phyloP scores from a whole-genome alignment of 2,888 invertebrate species.

The Coecobrya sp. region DNA sequence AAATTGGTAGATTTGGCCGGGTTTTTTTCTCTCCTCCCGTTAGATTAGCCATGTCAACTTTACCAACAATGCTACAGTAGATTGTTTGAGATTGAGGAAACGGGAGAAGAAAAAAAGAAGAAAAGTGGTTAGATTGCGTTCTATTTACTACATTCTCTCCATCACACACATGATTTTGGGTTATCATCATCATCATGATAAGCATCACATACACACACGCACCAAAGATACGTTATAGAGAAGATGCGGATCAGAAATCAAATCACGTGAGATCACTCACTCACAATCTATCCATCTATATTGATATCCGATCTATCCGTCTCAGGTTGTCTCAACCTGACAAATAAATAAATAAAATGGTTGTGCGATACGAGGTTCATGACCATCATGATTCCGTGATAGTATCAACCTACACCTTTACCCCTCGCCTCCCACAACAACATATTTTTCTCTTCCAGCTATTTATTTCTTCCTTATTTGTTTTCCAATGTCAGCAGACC shows the following conservation, averaged over 20 bases:
- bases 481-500: neutral
- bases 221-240: too few relatives aligned
- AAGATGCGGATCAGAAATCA: slow-evolving; percentile 49
- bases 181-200: slow-evolving; percentile 14
- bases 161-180: slow-evolving; percentile 33
- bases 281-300: neutral
- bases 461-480: neutral
- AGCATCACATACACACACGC: neutral
- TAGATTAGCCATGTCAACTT: too few relatives aligned
- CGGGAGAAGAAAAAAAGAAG: neutral
- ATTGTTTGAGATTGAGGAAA: neutral
- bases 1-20: neutral
- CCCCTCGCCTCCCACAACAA: neutral
- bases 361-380: too few relatives aligned
- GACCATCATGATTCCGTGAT: too few relatives aligned
- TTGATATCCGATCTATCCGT: neutral
- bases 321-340: neutral
- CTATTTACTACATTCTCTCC: slow-evolving; percentile 43
- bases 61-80: neutral
- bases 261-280: slow-evolving; percentile 68
- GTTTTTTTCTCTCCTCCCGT: neutral
- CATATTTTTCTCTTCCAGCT: neutral
- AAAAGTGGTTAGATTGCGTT: neutral
- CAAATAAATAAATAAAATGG: neutral
- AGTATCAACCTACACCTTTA: too few relatives aligned